Evolutionary conservation across 53 echinoderm and acorn worm species (phyloP).

Genomic region (Pentamera pediparva): DNA sequence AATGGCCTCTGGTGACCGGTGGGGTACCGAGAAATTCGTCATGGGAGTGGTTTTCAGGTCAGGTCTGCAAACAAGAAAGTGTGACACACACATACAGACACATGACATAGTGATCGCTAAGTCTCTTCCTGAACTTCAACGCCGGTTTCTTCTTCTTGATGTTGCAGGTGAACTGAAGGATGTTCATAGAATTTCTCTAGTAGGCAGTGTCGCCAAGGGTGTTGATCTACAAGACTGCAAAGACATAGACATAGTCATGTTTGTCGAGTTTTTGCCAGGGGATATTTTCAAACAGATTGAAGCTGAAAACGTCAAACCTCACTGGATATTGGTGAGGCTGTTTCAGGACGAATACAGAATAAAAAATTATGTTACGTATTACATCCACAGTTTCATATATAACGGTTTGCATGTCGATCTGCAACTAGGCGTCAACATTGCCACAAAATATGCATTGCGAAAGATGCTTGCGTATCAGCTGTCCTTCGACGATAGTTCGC

Average conservation of each 20-base stretch:
- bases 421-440: neutral
- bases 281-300: neutral
- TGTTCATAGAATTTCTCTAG: neutral
- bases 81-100: too few species aligned
- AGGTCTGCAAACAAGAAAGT: too few species aligned
- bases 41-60: too few species aligned
- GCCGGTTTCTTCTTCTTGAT: too few species aligned
- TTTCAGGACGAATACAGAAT: neutral
- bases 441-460: neutral
- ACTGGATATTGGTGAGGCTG: neutral
- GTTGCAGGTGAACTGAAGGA: too few species aligned
- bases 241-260: constrained; percentile 6
- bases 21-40: too few species aligned
- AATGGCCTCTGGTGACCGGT: too few species aligned
- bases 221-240: neutral
- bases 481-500: neutral
- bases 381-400: neutral
- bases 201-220: constrained; percentile 7
- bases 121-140: too few species aligned
- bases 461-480: too few species aligned
- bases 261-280: neutral
- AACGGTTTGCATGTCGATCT: neutral
- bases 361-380: neutral
- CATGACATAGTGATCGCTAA: too few species aligned
- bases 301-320: neutral